Percentiles rank a stretch among this genome's conserved stretches.
phyloP scores from a whole-genome alignment of 2,797 vertebrate genomes.

The Darevskia nairensis region DNA sequence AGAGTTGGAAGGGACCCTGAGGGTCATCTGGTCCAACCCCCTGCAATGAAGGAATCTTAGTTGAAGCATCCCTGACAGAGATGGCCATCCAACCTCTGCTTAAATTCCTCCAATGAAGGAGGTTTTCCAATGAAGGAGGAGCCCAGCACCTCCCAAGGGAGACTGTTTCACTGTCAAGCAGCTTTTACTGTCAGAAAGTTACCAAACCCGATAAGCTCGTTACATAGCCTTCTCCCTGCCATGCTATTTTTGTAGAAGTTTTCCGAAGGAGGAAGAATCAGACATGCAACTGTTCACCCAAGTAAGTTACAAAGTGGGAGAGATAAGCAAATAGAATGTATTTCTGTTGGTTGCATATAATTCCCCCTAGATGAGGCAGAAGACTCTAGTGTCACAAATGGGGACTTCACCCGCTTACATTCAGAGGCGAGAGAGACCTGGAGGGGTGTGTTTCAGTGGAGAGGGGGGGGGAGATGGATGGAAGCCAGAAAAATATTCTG shows the following conservation, averaged over 20 bases:
- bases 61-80: too few relatives aligned
- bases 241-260: neutral
- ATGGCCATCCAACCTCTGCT: too few relatives aligned
- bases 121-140: too few relatives aligned
- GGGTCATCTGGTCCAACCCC: too few relatives aligned
- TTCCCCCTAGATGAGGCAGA: neutral
- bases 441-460: neutral
- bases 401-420: conserved; percentile 18
- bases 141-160: too few relatives aligned
- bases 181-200: too few relatives aligned
- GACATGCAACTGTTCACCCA: neutral
- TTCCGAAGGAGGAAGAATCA: too few relatives aligned
- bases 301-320: too few relatives aligned
- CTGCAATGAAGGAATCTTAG: too few relatives aligned
- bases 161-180: too few relatives aligned
- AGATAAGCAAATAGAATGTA: neutral
- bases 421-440: conserved; percentile 14
- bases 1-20: too few relatives aligned
- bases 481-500: conserved; percentile 54
- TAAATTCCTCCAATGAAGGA: too few relatives aligned
- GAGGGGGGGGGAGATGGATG: neutral
- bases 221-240: neutral
- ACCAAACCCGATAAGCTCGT: neutral
- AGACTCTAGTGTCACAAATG: rapidly evolving
- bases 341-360: neutral